Percentiles rank a stretch among this genome's conserved stretches.
These are phyloP conservation scores for Ectemnius continuus DNA, from an alignment of 2,888 invertebrate species.

Conservation along the genomic window DNA sequence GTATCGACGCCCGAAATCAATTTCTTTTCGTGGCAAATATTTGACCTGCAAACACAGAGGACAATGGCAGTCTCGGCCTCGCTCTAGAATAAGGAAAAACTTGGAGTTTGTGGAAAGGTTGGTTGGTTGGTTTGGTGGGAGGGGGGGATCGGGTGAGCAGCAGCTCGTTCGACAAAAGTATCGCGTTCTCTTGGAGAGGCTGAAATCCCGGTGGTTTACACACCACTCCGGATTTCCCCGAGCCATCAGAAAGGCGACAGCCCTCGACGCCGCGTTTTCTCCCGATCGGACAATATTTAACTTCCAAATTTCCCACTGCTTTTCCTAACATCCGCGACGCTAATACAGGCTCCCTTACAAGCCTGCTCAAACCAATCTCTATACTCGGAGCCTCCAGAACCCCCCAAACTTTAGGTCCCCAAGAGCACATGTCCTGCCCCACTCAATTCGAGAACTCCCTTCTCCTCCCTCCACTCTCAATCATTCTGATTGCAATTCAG, in stretches of 20 bases:
- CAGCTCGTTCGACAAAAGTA: conserved; percentile 33
- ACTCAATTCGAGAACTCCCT: no score
- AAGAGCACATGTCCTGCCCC: no score
- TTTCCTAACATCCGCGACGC: no score
- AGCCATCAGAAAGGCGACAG: conserved; percentile 21
- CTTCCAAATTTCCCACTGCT: no score
- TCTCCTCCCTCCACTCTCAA: no score
- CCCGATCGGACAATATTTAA: neutral
- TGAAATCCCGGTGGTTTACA: conserved; percentile 26
- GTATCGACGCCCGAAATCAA: conserved; percentile 39
- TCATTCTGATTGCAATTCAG: no score
- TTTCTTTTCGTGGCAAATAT: conserved; percentile 50
- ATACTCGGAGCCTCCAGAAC: no score
- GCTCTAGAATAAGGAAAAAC: conserved; percentile 30
- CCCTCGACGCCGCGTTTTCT: conserved; percentile 12
- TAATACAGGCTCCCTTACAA: no score
- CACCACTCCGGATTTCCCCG: conserved; percentile 21
- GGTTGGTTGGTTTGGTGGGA: no score
- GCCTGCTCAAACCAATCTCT: no score
- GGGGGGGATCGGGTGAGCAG: neutral
- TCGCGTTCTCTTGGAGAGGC: conserved; percentile 27
- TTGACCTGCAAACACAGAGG: conserved; percentile 38
- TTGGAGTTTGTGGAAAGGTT: conserved; percentile 25
- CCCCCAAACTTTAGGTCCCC: no score
- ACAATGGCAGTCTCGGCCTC: conserved; percentile 23